Evolutionary conservation across 2,113 vertebrate species (phyloP), one percentile per base, ranked within the genome.

Genomic region (Mirounga angustirostris): DNA sequence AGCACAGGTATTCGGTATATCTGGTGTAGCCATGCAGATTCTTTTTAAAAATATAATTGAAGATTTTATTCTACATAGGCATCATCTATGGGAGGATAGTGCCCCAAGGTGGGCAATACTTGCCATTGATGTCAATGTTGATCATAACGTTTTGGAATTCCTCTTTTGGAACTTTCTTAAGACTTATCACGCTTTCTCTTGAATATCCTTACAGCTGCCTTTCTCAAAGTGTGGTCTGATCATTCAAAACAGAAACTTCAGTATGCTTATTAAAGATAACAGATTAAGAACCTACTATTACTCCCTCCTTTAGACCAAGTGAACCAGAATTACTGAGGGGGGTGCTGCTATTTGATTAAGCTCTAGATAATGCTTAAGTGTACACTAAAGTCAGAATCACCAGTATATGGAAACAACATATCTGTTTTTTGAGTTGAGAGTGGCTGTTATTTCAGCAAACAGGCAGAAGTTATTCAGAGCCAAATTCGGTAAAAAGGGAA

Each of bases 181-280:
- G 13, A 65, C 2, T 50, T 22, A 21, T 19, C 33, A 28, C 14
- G 2, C 28, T 63, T 86, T 85, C 26, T 71, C 40, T 26, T n/a
- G 22, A 50, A 61, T 81, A 71, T n/a, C n/a, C 67, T 91, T 59
- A 43, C 22, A 74, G 58, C 30, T 71, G 61, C n/a, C 11, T 46
- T 74, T 89, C 71, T 94, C 21, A 69, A 94, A 92, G 61, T 61
- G 24, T 82, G n/a, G 67, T 33, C 59, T 80, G 61, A 26, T 40
- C 73, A 86, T 89, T 94, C 18, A 40, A 94, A 92, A 87, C 24
- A 65, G 54, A 92, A 94, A 81, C 50, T 89, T 85, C 15, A 61
- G 30, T 18, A 52, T 73, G 19, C 21, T 54, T 59, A 4, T 74
- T 88, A 74, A 85, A 78, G 50, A 71, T 3, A 16, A 52, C 9